These are phyloP conservation scores for Seira musarum DNA, from an alignment of 2,888 invertebrate genomes.

Conservation along the genomic window DNA sequence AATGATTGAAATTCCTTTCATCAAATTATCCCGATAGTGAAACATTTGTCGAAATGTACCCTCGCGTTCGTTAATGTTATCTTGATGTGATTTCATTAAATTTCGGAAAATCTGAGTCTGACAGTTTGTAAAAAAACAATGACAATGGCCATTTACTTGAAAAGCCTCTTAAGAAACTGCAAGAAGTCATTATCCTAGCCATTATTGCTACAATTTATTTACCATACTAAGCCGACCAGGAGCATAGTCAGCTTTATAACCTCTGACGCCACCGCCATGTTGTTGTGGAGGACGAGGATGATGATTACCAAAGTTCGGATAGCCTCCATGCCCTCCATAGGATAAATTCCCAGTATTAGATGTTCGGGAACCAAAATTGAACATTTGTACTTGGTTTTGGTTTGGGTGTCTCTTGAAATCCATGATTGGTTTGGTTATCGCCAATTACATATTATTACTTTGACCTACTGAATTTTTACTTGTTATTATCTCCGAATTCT, in stretches of 20 bases:
- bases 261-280: background rate
- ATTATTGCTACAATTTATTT: too few species aligned
- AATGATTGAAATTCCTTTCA: too few species aligned
- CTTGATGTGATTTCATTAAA: slow-evolving; percentile 18
- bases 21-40: slow-evolving; percentile 17
- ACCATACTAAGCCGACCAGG: slow-evolving; percentile 22
- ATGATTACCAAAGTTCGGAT: background rate
- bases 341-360: background rate
- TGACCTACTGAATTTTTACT: too few species aligned
- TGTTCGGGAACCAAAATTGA: slow-evolving; percentile 7
- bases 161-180: too few species aligned
- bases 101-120: slow-evolving; percentile 29
- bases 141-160: background rate
- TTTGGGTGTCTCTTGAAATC: slow-evolving; percentile 18
- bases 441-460: too few species aligned
- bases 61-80: background rate
- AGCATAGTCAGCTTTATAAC: background rate
- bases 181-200: too few species aligned
- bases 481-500: too few species aligned
- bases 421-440: too few species aligned
- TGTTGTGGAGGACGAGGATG: slow-evolving; percentile 19
- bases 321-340: slow-evolving; percentile 19
- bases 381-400: background rate
- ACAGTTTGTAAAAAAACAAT: background rate
- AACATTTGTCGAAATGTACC: slow-evolving; percentile 10